phyloP scores from a whole-genome alignment of 2,113 vertebrate genomes.

The Centropristis striata region DNA sequence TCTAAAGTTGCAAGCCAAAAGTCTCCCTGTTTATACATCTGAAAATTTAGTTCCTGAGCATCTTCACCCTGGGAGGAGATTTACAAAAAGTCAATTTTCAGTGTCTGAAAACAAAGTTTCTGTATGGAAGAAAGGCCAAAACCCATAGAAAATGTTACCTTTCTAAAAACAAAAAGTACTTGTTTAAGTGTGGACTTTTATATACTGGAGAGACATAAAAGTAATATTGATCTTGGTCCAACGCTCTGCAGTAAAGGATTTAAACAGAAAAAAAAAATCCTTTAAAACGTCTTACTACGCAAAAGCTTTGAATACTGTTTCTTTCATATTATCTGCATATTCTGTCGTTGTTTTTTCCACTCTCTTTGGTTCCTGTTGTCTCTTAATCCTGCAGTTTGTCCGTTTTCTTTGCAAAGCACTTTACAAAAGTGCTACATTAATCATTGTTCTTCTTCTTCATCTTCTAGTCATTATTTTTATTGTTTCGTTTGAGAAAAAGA shows the following conservation, averaged over 20 bases:
- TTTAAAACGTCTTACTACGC: background rate
- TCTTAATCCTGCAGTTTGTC: background rate
- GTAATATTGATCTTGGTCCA: background rate
- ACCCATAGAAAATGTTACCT: too few species aligned
- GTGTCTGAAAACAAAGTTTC: too few species aligned
- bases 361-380: background rate
- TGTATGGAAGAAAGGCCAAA: too few species aligned
- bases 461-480: conserved; percentile 9
- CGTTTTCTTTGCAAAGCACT: conserved; percentile 17
- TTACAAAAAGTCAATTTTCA: too few species aligned
- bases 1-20: too few species aligned
- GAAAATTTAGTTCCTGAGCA: too few species aligned
- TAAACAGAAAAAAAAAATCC: background rate
- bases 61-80: too few species aligned
- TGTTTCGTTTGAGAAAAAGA: conserved; percentile 1
- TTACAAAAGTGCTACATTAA: background rate
- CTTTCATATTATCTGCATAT: background rate
- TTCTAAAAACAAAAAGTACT: too few species aligned
- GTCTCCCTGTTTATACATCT: too few species aligned
- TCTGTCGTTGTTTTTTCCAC: background rate
- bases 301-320: background rate
- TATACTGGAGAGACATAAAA: background rate
- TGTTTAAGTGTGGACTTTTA: background rate
- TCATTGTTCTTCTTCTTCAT: background rate
- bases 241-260: too few species aligned